phyloP scores from a whole-genome alignment of 2,797 vertebrate genomes.

The Serranus cabrilla region DNA sequence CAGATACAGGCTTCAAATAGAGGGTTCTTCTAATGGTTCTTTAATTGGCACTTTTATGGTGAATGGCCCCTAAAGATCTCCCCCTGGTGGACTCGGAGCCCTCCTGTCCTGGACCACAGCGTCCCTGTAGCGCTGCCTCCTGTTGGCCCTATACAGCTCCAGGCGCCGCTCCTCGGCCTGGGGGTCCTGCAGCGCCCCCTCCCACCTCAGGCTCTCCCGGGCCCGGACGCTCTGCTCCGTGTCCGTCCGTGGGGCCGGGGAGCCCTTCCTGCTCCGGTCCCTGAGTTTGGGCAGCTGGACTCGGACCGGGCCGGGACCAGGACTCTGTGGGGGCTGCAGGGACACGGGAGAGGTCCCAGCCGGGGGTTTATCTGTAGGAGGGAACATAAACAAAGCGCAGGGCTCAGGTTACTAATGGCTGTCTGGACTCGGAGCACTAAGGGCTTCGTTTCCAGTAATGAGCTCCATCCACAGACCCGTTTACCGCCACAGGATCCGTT shows the following conservation, averaged over 20 bases:
- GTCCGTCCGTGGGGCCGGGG: not conserved
- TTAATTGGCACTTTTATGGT: constrained; percentile 15
- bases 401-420: constrained; percentile 56
- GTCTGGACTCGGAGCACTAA: constrained; percentile 28
- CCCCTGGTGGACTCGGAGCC: no score
- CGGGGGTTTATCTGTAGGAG: constrained; percentile 80
- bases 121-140: constrained; percentile 89
- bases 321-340: constrained; percentile 11
- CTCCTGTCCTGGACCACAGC: constrained; percentile 56
- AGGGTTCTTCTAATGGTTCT: not conserved
- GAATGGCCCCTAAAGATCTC: not conserved
- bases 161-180: constrained; percentile 88
- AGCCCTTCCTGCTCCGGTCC: constrained; percentile 47
- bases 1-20: no score
- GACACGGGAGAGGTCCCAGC: constrained; percentile 24
- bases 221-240: constrained; percentile 48
- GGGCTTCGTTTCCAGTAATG: constrained; percentile 53
- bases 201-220: constrained; percentile 90
- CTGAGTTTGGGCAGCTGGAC: constrained; percentile 49
- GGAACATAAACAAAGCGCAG: constrained; percentile 44
- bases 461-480: constrained; percentile 36
- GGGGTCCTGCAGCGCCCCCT: constrained; percentile 87
- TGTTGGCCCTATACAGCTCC: constrained; percentile 84
- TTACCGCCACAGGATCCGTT: constrained; percentile 10
- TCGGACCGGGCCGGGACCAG: constrained; percentile 5